Evolutionary conservation across 2,888 invertebrate genomes (phyloP).

Genomic region (Tenthredo scrophulariae): DNA sequence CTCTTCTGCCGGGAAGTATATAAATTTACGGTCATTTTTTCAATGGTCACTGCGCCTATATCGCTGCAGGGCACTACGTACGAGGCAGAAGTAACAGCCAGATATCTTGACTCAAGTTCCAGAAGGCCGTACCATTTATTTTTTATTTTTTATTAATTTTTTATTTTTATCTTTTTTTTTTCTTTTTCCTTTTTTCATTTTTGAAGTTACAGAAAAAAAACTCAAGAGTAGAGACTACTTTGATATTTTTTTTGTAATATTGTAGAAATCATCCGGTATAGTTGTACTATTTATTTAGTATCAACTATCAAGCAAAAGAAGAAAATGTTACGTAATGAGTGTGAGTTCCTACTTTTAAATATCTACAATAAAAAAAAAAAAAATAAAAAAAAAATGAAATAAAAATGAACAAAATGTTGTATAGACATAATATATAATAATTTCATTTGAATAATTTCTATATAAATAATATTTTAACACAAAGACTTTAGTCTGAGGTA

Average conservation of each 20-base stretch:
- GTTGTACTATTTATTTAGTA: slow-evolving; percentile 22
- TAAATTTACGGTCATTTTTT: slow-evolving; percentile 26
- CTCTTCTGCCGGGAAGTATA: slow-evolving; percentile 45
- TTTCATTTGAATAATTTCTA: neutral
- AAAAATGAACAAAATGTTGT: neutral
- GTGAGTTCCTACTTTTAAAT: slow-evolving; percentile 5
- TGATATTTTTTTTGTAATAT: neutral
- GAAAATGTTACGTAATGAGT: slow-evolving; percentile 4
- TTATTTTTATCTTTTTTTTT: slow-evolving; percentile 53
- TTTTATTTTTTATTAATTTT: neutral
- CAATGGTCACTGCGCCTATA: slow-evolving; percentile 22
- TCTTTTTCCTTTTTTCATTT: slow-evolving; percentile 36
- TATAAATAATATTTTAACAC: slow-evolving; percentile 5
- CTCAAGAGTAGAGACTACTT: neutral
- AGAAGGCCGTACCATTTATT: slow-evolving; percentile 29
- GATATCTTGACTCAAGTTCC: slow-evolving; percentile 38
- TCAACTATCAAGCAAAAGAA: slow-evolving; percentile 27
- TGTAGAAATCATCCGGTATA: neutral
- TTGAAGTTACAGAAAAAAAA: slow-evolving; percentile 6
- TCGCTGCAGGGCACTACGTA: slow-evolving; percentile 16
- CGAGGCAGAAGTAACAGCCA: slow-evolving; percentile 45
- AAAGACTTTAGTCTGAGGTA: slow-evolving; percentile 18
- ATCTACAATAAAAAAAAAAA: neutral
- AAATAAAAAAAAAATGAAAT: neutral
- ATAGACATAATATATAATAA: neutral